Evolutionary conservation across 2,113 vertebrate species (phyloP).

Genomic region (Colossoma macropomum): DNA sequence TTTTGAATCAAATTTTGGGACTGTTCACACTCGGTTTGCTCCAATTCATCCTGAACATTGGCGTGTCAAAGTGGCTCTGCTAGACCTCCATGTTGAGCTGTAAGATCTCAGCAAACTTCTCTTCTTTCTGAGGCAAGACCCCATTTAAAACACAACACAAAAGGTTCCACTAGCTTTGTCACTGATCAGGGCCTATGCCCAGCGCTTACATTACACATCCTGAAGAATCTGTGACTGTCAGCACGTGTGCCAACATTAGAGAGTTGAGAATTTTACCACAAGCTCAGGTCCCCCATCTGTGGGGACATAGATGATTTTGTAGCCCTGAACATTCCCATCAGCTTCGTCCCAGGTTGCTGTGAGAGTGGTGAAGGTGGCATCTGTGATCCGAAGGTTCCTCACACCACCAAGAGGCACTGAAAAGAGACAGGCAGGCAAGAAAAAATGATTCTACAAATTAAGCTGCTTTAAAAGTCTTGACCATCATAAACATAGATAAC

Average conservation of each 20-base stretch:
- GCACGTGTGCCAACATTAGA: slow-evolving; percentile 4
- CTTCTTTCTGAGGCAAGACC: neutral
- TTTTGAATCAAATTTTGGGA: neutral
- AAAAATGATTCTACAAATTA: neutral
- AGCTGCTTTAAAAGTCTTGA: neutral
- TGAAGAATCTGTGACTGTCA: slow-evolving; percentile 2
- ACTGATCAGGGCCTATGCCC: slow-evolving; percentile 4
- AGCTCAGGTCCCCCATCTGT: slow-evolving; percentile 83
- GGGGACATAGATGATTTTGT: slow-evolving; percentile 88
- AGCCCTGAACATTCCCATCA: slow-evolving; percentile 92
- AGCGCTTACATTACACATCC: slow-evolving; percentile 17
- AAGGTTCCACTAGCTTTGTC: neutral
- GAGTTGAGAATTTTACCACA: slow-evolving; percentile 74
- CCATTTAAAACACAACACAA: neutral
- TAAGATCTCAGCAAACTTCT: neutral
- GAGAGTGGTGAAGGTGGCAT: slow-evolving; percentile 89
- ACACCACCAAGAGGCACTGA: slow-evolving; percentile 77
- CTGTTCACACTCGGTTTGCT: slow-evolving; percentile 39
- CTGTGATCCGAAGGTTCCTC: slow-evolving; percentile 82
- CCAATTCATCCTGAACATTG: slow-evolving; percentile 30
- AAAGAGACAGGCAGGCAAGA: neutral
- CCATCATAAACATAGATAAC: neutral
- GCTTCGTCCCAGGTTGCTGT: slow-evolving; percentile 90
- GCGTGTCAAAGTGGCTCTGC: slow-evolving; percentile 23
- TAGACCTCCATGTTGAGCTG: neutral